Evolutionary conservation across 2,888 invertebrate genomes (phyloP).

Genomic region (Microdon myrmicae): DNA sequence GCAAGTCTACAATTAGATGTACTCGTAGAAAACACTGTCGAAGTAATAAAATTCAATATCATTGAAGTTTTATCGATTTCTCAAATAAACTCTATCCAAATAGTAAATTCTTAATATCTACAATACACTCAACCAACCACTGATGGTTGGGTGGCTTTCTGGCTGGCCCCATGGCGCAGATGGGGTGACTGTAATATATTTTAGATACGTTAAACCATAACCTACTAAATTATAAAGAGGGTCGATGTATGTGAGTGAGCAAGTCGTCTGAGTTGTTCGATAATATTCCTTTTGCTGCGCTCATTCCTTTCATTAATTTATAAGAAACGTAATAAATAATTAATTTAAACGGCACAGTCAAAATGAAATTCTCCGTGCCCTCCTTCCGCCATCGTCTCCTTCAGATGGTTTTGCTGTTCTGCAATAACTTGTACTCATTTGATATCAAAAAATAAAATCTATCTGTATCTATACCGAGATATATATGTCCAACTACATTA

Average conservation of each 20-base stretch:
- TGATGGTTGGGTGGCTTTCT: too few relatives aligned
- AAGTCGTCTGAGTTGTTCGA: slow-evolving; percentile 37
- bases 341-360: slow-evolving; percentile 60
- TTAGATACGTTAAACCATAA: slow-evolving; percentile 45
- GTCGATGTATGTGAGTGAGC: slow-evolving; percentile 19
- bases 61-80: slow-evolving; percentile 51
- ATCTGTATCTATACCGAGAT: too few relatives aligned
- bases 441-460: too few relatives aligned
- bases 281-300: slow-evolving; percentile 55
- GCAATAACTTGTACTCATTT: slow-evolving; percentile 51
- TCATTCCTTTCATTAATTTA: slow-evolving; percentile 64
- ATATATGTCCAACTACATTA: too few relatives aligned
- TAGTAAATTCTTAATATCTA: slow-evolving; percentile 50
- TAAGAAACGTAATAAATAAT: slow-evolving; percentile 64
- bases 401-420: slow-evolving; percentile 4
- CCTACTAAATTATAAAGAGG: slow-evolving; percentile 46
- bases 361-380: slow-evolving; percentile 47
- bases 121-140: slow-evolving; percentile 12
- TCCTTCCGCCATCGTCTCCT: slow-evolving; percentile 13
- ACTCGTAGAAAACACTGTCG: slow-evolving; percentile 40
- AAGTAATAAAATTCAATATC: slow-evolving; percentile 46
- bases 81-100: slow-evolving; percentile 36
- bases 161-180: too few relatives aligned
- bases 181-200: too few relatives aligned
- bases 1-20: not conserved